Percentiles rank a stretch among this genome's conserved stretches.
Evolutionary conservation across 2,888 invertebrate genomes (phyloP).

Genomic region (Xanthorhoe designata): DNA sequence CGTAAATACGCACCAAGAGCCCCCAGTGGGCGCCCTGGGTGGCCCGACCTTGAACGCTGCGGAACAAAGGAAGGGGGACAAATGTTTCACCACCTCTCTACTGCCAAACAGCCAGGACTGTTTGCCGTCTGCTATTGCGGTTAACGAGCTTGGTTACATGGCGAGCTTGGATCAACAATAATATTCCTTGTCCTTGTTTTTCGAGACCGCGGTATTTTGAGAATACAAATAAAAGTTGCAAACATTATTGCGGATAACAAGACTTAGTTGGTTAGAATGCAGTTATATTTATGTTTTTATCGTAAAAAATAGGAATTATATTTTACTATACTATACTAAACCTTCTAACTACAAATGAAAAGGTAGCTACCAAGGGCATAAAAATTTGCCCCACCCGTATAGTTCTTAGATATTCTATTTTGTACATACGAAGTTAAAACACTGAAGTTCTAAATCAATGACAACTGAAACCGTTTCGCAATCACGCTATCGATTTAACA

Average conservation of each 20-base stretch:
- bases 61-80: slow-evolving; percentile 61
- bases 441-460: no score
- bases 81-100: slow-evolving; percentile 48
- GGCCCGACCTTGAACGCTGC: slow-evolving; percentile 61
- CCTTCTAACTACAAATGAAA: no score
- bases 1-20: slow-evolving; percentile 50
- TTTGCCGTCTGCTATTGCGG: slow-evolving; percentile 44
- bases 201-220: slow-evolving; percentile 25
- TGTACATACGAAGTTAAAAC: not conserved
- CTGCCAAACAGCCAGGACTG: slow-evolving; percentile 37
- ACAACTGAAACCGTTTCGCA: no score
- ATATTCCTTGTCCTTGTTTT: slow-evolving; percentile 31
- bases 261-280: not conserved
- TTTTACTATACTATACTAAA: no score
- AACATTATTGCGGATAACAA: slow-evolving; percentile 18
- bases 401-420: not conserved
- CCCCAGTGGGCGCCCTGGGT: slow-evolving; percentile 38
- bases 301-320: no score
- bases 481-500: no score
- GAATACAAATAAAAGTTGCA: slow-evolving; percentile 25
- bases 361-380: no score
- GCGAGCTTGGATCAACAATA: slow-evolving; percentile 43
- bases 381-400: no score
- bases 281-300: not conserved
- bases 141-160: slow-evolving; percentile 43